A percentile compares a stretch with the other conserved stretches of the same genome.
phyloP scores from a whole-genome alignment of 2,888 invertebrate genomes.

The Pollenia labialis region DNA sequence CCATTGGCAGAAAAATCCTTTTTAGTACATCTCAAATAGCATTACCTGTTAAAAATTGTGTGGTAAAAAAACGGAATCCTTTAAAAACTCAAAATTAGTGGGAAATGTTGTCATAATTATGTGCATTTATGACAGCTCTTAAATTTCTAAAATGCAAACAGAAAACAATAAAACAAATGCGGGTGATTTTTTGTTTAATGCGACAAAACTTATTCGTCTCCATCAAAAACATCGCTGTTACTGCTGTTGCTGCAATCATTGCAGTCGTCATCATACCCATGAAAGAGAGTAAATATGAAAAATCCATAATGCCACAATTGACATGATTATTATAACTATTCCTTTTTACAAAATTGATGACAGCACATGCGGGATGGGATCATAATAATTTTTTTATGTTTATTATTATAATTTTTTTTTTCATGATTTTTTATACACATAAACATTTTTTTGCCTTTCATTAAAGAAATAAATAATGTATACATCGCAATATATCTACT shows the following conservation, averaged over 20 bases:
- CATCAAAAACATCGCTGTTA: not conserved
- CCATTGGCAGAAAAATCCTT: not conserved
- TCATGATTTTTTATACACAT: conserved; percentile 26
- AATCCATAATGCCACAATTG: conserved; percentile 67
- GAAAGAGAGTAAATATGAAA: conserved; percentile 49
- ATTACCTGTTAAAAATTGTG: conserved; percentile 43
- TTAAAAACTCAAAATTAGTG: conserved; percentile 36
- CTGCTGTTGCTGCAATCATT: not conserved
- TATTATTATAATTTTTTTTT: conserved; percentile 21
- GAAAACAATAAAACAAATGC: conserved; percentile 34
- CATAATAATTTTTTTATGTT: conserved; percentile 68
- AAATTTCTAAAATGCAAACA: conserved; percentile 12
- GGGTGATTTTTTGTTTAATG: conserved; percentile 45
- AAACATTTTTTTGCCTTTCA: conserved; percentile 24
- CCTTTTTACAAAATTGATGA: conserved; percentile 65
- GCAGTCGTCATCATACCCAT: conserved; percentile 37
- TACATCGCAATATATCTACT: conserved; percentile 29
- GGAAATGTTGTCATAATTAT: conserved; percentile 63
- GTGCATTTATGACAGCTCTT: conserved; percentile 69
- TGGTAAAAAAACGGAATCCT: not conserved
- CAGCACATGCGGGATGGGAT: conserved; percentile 73
- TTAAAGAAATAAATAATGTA: conserved; percentile 51
- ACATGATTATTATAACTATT: conserved; percentile 65
- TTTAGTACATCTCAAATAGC: conserved; percentile 17
- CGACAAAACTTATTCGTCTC: not conserved